Evolutionary conservation across 2,113 vertebrate species (phyloP).

Genomic region (Cebus imitator): DNA sequence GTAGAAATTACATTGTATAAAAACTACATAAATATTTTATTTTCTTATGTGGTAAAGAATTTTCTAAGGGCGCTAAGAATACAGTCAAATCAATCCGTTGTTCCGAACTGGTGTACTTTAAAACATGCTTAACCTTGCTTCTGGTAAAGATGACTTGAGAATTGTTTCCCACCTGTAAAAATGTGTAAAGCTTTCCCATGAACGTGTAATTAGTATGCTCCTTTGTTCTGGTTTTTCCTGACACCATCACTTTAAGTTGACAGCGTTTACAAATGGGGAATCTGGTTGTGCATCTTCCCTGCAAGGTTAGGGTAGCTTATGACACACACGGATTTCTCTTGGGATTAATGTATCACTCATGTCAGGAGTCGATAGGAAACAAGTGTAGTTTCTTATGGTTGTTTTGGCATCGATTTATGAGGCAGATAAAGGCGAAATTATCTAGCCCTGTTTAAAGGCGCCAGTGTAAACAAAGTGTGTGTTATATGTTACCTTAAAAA

Average conservation of each 20-base stretch:
- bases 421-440: background rate
- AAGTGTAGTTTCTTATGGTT: constrained; percentile 24
- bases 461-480: background rate
- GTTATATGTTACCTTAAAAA: background rate
- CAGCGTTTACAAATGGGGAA: constrained; percentile 33
- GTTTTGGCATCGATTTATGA: constrained; percentile 20
- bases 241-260: background rate
- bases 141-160: background rate
- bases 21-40: background rate
- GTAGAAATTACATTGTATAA: constrained; percentile 2
- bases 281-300: background rate
- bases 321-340: background rate
- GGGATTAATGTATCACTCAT: background rate
- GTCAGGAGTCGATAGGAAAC: background rate
- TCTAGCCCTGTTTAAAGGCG: constrained; percentile 11
- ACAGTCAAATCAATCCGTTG: background rate
- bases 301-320: constrained; percentile 4
- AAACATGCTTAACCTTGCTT: background rate
- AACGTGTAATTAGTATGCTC: background rate
- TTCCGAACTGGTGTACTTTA: background rate
- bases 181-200: background rate
- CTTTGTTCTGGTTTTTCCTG: background rate
- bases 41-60: background rate
- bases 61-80: background rate
- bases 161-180: background rate